Evolutionary conservation across 2,888 invertebrate species (phyloP).

Genomic region (Trissonchulus sp.): DNA sequence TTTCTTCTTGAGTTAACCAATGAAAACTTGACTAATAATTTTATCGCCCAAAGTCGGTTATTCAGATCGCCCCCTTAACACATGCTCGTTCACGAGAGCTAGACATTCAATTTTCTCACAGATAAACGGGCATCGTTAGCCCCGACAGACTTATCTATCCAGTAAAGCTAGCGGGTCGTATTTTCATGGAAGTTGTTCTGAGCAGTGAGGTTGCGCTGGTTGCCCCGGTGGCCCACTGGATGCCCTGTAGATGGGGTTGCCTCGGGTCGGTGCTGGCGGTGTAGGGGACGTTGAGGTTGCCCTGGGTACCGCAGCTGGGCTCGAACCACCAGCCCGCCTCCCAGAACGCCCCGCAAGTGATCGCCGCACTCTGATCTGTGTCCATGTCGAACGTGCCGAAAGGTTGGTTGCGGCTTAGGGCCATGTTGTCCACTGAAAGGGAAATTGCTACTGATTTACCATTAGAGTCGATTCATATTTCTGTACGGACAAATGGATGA

Average conservation of each 20-base stretch:
- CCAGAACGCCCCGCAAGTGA: conserved; percentile 17
- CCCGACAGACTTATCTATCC: no score
- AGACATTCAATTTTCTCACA: no score
- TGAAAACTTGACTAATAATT: no score
- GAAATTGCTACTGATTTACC: conserved; percentile 2
- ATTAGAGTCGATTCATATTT: no score
- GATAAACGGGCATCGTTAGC: no score
- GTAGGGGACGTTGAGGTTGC: conserved; percentile 20
- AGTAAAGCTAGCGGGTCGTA: neutral
- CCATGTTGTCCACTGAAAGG: conserved; percentile 25
- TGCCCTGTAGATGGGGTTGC: conserved; percentile 11
- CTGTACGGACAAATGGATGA: no score
- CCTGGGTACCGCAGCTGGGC: neutral
- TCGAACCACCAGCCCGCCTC: conserved; percentile 29
- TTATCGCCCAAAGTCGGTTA: no score
- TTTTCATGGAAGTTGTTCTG: conserved; percentile 22
- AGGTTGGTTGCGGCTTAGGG: conserved; percentile 21
- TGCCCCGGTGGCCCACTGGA: conserved; percentile 2
- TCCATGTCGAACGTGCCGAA: conserved; percentile 24
- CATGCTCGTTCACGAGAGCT: no score
- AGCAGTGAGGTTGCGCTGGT: neutral
- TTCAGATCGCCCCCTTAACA: no score
- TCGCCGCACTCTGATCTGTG: neutral
- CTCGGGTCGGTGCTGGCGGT: neutral
- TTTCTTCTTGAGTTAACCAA: no score